A percentile compares a stretch with the other conserved stretches of the same genome.
Evolutionary conservation across 2,113 vertebrate species (phyloP).

Genomic region (Uria lomvia): DNA sequence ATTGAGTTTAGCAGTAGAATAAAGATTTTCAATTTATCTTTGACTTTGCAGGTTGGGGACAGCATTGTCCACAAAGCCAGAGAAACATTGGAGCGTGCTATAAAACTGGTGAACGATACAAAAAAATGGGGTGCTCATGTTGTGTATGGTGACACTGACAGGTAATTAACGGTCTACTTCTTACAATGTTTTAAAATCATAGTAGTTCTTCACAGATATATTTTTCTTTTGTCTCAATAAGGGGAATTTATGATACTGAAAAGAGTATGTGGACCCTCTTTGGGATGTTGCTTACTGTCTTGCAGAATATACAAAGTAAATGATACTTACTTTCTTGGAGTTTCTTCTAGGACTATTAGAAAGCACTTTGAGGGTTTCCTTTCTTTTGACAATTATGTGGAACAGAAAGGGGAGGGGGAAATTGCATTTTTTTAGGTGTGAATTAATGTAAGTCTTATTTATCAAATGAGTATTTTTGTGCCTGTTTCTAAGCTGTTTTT

Average conservation of each 20-base stretch:
- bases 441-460: not conserved
- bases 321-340: not conserved
- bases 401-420: not conserved
- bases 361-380: not conserved
- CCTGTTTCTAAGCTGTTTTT: not conserved
- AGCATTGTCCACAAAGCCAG: constrained; percentile 98
- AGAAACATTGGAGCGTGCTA: constrained; percentile 95
- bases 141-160: constrained; percentile 98
- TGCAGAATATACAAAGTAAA: not conserved
- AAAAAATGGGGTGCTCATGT: constrained; percentile 96
- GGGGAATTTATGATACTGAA: not conserved
- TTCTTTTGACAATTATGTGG: not conserved
- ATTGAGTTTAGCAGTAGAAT: not conserved
- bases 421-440: not conserved
- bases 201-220: not conserved
- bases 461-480: not conserved
- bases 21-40: constrained; percentile 26
- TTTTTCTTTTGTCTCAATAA: not conserved
- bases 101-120: constrained; percentile 95
- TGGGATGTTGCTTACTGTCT: not conserved
- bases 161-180: constrained; percentile 68
- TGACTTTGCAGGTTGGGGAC: constrained; percentile 84
- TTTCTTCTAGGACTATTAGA: not conserved
- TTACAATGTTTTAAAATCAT: not conserved
- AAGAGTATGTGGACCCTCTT: not conserved